A percentile compares a stretch with the other conserved stretches of the same genome.
These are phyloP conservation scores for Mesitornis unicolor DNA, from an alignment of 2,113 vertebrate species.

Conservation along the genomic window DNA sequence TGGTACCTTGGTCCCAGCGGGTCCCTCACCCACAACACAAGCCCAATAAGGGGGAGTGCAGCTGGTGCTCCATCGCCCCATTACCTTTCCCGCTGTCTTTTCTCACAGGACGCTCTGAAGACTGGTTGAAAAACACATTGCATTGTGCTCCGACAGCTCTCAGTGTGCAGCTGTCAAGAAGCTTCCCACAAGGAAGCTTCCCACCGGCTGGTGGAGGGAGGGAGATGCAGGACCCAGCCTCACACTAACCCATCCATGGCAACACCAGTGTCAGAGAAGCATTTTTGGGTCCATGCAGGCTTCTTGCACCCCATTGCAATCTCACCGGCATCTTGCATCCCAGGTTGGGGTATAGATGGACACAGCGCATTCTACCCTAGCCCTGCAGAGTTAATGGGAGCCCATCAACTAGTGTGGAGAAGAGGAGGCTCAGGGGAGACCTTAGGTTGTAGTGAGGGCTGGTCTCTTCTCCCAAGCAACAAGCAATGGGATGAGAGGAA, in stretches of 20 bases:
- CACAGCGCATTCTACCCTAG: not conserved
- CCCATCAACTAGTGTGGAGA: not conserved
- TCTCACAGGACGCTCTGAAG: not conserved
- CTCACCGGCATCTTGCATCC: not conserved
- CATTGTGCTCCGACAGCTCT: accelerated
- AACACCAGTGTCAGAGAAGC: not conserved
- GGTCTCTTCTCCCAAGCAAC: too few relatives aligned
- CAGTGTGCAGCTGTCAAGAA: not conserved
- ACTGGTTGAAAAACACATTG: not conserved
- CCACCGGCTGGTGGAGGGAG: accelerated
- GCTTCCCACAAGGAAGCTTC: too few relatives aligned
- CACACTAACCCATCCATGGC: not conserved
- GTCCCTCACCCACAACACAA: not conserved
- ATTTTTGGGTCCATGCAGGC: not conserved
- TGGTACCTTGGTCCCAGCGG: not conserved
- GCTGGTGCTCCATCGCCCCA: not conserved
- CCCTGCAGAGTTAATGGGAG: not conserved
- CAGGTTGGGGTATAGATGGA: not conserved
- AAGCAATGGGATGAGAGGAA: too few relatives aligned
- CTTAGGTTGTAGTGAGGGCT: too few relatives aligned
- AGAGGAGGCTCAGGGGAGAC: too few relatives aligned
- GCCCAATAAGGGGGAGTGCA: not conserved
- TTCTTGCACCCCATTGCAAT: not conserved
- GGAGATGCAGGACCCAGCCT: not conserved
- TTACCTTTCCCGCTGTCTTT: not conserved